Conservation (phyloP, 2,797 vertebrate genomes). For the Platalea minor region DNA sequence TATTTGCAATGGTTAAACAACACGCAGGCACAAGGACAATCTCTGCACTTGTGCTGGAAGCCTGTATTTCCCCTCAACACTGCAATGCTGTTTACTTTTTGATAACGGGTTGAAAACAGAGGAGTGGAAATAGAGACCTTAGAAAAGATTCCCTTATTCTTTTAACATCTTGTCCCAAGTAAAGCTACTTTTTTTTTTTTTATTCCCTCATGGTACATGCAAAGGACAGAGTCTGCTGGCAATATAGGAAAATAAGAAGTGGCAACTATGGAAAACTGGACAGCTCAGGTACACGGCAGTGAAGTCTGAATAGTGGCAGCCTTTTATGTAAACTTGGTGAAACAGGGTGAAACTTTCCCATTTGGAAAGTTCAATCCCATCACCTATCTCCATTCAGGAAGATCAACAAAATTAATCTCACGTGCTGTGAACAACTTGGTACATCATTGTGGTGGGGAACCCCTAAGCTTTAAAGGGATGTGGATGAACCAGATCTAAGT, state of each 20-base stretch:
- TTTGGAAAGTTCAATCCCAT: background rate
- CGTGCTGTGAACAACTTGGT: rapidly evolving
- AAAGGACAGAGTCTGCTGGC: background rate
- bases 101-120: background rate
- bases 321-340: background rate
- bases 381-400: background rate
- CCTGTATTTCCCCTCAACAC: background rate
- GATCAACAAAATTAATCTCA: background rate
- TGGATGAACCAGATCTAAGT: background rate
- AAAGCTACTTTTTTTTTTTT: background rate
- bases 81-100: background rate
- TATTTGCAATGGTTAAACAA: background rate
- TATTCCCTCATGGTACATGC: background rate
- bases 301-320: background rate
- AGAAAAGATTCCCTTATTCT: background rate
- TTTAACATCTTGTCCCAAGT: background rate
- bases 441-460: background rate
- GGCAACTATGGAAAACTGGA: background rate
- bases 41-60: background rate
- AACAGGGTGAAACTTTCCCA: background rate
- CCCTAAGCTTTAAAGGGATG: background rate
- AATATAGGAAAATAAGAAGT: background rate
- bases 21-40: background rate
- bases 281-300: background rate
- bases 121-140: background rate